Percentiles rank a stretch among this genome's conserved stretches.
Conservation (phyloP, 2,113 vertebrate genomes). For the Agapornis roseicollis region DNA sequence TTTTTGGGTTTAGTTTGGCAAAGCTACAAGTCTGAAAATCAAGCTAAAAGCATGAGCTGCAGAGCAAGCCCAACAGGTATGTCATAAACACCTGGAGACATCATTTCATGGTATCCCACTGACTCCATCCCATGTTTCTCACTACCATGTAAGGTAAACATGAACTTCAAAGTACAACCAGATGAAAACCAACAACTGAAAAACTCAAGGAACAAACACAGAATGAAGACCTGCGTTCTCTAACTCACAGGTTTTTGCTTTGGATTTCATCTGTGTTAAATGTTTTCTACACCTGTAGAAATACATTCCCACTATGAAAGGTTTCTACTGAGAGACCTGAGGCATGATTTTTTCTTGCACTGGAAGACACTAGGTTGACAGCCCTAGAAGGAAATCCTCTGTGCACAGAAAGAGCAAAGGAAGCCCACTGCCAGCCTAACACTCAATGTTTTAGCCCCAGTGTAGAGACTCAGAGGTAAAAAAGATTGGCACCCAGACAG, state of each 20-base stretch:
- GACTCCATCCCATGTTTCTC: neutral
- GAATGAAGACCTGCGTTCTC: neutral
- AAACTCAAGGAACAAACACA: neutral
- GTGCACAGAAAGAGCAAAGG: neutral
- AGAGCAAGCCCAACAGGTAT: neutral
- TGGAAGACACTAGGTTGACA: neutral
- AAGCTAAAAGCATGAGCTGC: neutral
- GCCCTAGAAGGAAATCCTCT: neutral
- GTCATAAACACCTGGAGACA: neutral
- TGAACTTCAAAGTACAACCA: neutral
- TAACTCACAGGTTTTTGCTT: neutral
- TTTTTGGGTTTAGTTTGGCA: neutral
- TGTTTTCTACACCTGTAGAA: neutral
- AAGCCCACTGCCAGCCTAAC: neutral
- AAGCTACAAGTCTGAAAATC: neutral
- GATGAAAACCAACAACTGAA: neutral
- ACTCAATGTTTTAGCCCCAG: neutral
- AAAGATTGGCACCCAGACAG: neutral
- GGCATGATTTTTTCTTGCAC: neutral
- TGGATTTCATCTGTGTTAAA: neutral
- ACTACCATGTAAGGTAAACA: fast-evolving
- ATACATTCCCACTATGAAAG: neutral
- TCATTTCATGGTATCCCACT: neutral
- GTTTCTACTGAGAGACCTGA: neutral
- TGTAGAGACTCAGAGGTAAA: neutral